phyloP scores from a whole-genome alignment of 1,140 invertebrate genomes.

The Pogonus chalceus region DNA sequence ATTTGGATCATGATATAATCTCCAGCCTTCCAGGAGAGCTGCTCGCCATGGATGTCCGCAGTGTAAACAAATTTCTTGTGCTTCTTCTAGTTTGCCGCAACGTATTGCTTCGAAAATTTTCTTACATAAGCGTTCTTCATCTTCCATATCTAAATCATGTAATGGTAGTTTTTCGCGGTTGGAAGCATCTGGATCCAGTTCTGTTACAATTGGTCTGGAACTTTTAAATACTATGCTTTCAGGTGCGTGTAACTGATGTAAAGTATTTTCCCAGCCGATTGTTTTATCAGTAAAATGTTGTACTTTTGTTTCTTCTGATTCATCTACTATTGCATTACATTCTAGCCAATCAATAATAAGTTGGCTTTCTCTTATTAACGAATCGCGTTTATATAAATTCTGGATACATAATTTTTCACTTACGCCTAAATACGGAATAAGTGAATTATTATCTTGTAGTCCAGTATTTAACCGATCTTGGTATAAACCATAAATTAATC shows the following conservation, averaged over 20 bases:
- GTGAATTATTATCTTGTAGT: conserved; percentile 34
- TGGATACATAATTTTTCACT: conserved; percentile 55
- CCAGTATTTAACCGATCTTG: conserved; percentile 55
- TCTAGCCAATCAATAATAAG: conserved; percentile 90
- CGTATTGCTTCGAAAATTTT: conserved; percentile 68
- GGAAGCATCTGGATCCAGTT: conserved; percentile 90
- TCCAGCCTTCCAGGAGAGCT: conserved; percentile 83
- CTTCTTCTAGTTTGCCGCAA: conserved; percentile 75
- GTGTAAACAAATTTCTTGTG: conserved; percentile 50
- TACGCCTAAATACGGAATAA: conserved; percentile 23
- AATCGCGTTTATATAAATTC: conserved; percentile 52
- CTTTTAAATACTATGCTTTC: conserved; percentile 45
- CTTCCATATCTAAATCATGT: conserved; percentile 82
- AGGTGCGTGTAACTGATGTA: conserved; percentile 59
- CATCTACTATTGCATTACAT: conserved; percentile 62
- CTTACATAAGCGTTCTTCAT: conserved; percentile 63
- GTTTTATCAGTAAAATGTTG: conserved; percentile 66
- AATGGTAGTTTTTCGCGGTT: conserved; percentile 65
- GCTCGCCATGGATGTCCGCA: conserved; percentile 85
- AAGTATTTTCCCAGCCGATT: conserved; percentile 83
- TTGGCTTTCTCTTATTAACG: conserved; percentile 64
- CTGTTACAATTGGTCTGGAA: conserved; percentile 52
- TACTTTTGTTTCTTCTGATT: conserved; percentile 48
- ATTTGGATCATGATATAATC: conserved; percentile 73
- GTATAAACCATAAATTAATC: conserved; percentile 68